Percentiles rank a stretch among this genome's conserved stretches.
These are phyloP conservation scores for Mamestra brassicae DNA, from an alignment of 2,888 invertebrate genomes.

Conservation along the genomic window DNA sequence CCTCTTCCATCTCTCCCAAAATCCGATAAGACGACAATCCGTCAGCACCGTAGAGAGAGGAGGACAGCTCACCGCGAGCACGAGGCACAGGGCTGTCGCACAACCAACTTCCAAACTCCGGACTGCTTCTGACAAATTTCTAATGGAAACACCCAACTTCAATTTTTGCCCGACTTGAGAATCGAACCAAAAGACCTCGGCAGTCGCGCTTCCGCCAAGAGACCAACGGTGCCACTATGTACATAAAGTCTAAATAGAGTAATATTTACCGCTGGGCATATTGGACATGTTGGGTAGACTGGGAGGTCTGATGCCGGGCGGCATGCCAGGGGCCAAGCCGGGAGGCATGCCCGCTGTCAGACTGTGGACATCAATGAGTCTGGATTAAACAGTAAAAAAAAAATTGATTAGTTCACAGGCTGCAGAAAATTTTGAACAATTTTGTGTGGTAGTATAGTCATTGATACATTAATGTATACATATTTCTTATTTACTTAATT, in stretches of 20 bases:
- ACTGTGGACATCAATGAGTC: constrained; percentile 62
- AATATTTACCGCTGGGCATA: constrained; percentile 68
- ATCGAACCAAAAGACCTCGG: neutral
- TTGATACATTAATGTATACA: too few species aligned
- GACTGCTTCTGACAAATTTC: neutral
- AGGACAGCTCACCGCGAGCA: too few species aligned
- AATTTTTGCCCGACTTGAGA: neutral
- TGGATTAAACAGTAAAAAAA: constrained; percentile 24
- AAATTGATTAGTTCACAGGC: neutral
- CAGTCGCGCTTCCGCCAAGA: too few species aligned
- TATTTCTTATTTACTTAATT: too few species aligned
- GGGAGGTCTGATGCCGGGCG: constrained; percentile 82
- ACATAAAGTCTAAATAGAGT: neutral
- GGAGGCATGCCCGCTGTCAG: constrained; percentile 79
- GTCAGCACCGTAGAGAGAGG: too few species aligned
- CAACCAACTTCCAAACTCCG: neutral
- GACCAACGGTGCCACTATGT: too few species aligned
- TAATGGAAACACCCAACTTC: too few species aligned
- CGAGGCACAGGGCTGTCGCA: too few species aligned
- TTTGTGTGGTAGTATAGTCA: too few species aligned
- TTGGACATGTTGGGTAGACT: constrained; percentile 42
- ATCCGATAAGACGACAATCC: too few species aligned
- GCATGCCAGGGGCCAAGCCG: constrained; percentile 73
- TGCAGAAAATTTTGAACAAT: too few species aligned
- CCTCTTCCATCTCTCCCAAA: too few species aligned